phyloP scores from a whole-genome alignment of 2,797 vertebrate genomes.

The Onychomys arenicola region DNA sequence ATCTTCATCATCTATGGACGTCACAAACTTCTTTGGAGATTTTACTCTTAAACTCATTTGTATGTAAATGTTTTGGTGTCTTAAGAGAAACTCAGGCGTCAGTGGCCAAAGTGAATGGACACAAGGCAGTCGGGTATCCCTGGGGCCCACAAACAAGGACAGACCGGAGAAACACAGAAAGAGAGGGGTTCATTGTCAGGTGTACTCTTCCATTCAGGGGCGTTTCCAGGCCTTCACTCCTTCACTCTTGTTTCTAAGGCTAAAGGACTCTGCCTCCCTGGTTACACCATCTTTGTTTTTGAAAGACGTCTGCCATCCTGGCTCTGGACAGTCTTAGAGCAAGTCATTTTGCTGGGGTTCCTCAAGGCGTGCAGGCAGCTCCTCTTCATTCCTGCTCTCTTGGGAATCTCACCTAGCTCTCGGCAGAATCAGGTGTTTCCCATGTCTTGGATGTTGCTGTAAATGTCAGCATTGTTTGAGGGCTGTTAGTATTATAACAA shows the following conservation, averaged over 20 bases:
- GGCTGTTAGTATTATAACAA: not conserved
- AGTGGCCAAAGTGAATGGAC: not conserved
- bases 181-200: not conserved
- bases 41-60: constrained; percentile 47
- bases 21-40: constrained; percentile 60
- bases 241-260: constrained; percentile 51
- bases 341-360: not conserved
- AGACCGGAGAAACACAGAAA: constrained; percentile 4
- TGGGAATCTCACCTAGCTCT: not conserved
- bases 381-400: not conserved
- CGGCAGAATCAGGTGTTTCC: not conserved
- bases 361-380: not conserved
- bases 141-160: not conserved
- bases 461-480: not conserved
- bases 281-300: constrained; percentile 56
- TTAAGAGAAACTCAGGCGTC: constrained; percentile 28
- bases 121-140: not conserved
- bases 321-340: not conserved
- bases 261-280: constrained; percentile 48
- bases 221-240: not conserved
- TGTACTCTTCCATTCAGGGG: not conserved
- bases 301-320: not conserved
- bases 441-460: not conserved
- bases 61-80: constrained; percentile 57
- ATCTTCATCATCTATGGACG: not conserved